Evolutionary conservation across 2,797 vertebrate genomes (phyloP), one percentile per base, ranked within the genome.

Genomic region (Coregonus ussuriensis): DNA sequence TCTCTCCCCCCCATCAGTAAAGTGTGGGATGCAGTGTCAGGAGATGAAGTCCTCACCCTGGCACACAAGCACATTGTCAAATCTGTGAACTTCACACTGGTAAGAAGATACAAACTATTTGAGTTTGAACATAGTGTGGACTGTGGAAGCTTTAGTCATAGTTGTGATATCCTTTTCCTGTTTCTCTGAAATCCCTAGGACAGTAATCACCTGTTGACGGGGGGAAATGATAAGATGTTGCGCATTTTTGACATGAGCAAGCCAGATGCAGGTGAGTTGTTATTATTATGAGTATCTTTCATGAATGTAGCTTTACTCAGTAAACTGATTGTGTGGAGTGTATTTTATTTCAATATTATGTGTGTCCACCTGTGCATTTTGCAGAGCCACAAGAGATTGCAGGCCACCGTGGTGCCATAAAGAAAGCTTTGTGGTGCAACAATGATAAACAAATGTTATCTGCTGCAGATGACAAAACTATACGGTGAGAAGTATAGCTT

Each of bases 51-150:
- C 59, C 90, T 96, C 79, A 94, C 95, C 5, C 79, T 97, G 91
- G 95, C 96, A 73, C 96, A 97, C 87, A 97, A 96, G 79, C 96
- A 97, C 88, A 97, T 96, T 86, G 96, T 97, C 84, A 97, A 97
- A 89, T 93, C 93, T 18, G 96, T 96, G 78, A 93, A 96, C 90
- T 97, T 97, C 82, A 96, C 95, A 18, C 91, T 95, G 96, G 96
- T 97, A 94, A 74, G 73, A 74, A 14, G 9, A 31, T 37, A 33
- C 25, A n/a, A 0, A 52, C 13, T 29, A 63, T 63, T 69, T 37
- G 18, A 70, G 1, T 47, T 47, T 16, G 16, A 70, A 9, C 29
- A 67, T 7, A 15, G 6, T 35, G 29, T 70, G 2, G 5, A 15
- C n/a, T 47, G 18, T 69, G 14, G 9, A 47, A 47, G 62, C 4